These are phyloP conservation scores for Busseola fusca DNA, from an alignment of 2,888 invertebrate genomes.

Conservation along the genomic window DNA sequence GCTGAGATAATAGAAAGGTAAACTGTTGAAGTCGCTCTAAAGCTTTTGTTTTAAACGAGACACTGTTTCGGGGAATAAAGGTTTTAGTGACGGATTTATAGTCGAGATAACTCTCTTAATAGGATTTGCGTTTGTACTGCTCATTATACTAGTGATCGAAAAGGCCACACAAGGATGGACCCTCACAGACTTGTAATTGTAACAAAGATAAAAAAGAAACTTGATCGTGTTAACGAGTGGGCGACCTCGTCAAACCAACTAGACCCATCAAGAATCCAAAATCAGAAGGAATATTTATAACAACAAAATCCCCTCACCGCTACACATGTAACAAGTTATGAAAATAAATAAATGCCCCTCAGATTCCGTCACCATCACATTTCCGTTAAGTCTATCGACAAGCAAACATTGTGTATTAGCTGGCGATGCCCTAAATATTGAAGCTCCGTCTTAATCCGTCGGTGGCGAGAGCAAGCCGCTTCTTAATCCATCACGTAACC, in stretches of 20 bases:
- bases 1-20: constrained; percentile 48
- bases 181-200: background rate
- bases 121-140: background rate
- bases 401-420: constrained; percentile 87
- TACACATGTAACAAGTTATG: constrained; percentile 58
- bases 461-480: constrained; percentile 84
- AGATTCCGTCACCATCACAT: constrained; percentile 69
- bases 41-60: constrained; percentile 36
- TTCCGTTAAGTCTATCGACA: constrained; percentile 83
- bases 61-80: constrained; percentile 22
- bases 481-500: constrained; percentile 90
- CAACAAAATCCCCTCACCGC: constrained; percentile 53
- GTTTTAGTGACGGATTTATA: constrained; percentile 28
- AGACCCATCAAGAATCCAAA: constrained; percentile 9
- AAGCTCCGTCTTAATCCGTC: constrained; percentile 84
- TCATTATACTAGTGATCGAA: background rate
- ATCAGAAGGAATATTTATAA: constrained; percentile 31
- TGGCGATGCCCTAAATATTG: constrained; percentile 85
- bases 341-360: constrained; percentile 60
- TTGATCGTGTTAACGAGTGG: background rate
- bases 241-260: constrained; percentile 14
- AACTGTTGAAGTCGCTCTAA: constrained; percentile 36
- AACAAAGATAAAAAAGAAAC: background rate
- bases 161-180: fast-evolving
- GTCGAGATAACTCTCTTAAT: background rate